Evolutionary conservation across 2,797 vertebrate species (phyloP).

Genomic region (Linurgus olivaceus): DNA sequence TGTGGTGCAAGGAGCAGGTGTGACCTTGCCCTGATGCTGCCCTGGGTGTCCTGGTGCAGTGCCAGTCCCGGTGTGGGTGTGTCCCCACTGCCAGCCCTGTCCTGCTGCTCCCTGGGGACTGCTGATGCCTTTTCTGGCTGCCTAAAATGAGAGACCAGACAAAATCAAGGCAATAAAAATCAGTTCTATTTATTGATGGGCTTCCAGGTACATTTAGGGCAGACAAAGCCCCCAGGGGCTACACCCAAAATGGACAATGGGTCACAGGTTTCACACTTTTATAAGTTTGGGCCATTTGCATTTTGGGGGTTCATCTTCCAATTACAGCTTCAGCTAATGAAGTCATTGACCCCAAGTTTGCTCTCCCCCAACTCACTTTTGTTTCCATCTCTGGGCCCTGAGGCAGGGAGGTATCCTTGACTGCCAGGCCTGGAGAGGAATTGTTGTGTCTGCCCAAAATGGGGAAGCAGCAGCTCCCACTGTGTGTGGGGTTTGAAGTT

Average conservation of each 20-base stretch:
- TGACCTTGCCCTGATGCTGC: not conserved
- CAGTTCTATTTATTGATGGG: not conserved
- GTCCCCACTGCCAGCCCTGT: fast-evolving
- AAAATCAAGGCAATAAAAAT: not conserved
- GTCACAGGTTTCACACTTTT: fast-evolving
- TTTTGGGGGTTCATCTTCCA: not conserved
- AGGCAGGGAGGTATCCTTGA: no score
- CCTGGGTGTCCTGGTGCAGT: fast-evolving
- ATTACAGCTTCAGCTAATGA: no score
- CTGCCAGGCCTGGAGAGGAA: not conserved
- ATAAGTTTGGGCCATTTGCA: fast-evolving
- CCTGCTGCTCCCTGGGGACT: not conserved
- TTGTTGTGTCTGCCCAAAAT: not conserved
- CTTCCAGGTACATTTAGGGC: fast-evolving
- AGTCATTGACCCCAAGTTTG: no score
- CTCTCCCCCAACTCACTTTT: no score
- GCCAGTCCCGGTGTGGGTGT: fast-evolving
- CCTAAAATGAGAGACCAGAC: not conserved
- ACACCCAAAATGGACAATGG: fast-evolving
- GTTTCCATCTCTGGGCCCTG: no score
- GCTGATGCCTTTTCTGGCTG: not conserved
- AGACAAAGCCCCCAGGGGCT: not conserved
- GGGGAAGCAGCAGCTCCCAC: not conserved
- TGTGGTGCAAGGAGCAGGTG: not conserved
- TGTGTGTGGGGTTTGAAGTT: not conserved